Conservation (phyloP, 23 tunicate species). For the Phallusia fumigata region DNA sequence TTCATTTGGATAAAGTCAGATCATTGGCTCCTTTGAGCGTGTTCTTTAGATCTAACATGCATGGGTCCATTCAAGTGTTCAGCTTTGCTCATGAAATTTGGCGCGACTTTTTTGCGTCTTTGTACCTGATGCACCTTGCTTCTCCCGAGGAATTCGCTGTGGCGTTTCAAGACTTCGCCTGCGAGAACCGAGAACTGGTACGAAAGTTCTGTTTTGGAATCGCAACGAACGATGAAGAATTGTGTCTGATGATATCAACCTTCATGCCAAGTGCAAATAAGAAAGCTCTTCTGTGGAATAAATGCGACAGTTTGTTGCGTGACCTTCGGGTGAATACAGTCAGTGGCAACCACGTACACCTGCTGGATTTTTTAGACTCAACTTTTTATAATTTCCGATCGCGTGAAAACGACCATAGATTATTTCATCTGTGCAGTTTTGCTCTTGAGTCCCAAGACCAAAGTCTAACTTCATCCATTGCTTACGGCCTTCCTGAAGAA, state of each 20-base stretch:
- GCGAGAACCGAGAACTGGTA: not conserved
- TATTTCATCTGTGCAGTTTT: not conserved
- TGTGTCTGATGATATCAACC: too few species aligned
- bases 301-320: too few species aligned
- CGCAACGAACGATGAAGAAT: not conserved
- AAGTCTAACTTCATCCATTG: not conserved
- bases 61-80: not conserved
- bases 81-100: not conserved
- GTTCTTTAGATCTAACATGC: not conserved
- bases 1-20: not conserved
- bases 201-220: not conserved
- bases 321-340: too few species aligned
- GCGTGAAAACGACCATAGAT: not conserved
- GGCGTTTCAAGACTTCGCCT: not conserved
- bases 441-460: not conserved
- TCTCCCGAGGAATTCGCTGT: not conserved
- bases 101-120: not conserved
- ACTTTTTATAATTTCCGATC: not conserved
- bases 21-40: not conserved
- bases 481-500: not conserved
- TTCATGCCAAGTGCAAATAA: too few species aligned
- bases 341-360: not conserved
- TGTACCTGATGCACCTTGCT: not conserved
- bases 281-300: too few species aligned
- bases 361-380: not conserved